Evolutionary conservation across 2,888 invertebrate genomes (phyloP).

Genomic region (Lobophora halterata): DNA sequence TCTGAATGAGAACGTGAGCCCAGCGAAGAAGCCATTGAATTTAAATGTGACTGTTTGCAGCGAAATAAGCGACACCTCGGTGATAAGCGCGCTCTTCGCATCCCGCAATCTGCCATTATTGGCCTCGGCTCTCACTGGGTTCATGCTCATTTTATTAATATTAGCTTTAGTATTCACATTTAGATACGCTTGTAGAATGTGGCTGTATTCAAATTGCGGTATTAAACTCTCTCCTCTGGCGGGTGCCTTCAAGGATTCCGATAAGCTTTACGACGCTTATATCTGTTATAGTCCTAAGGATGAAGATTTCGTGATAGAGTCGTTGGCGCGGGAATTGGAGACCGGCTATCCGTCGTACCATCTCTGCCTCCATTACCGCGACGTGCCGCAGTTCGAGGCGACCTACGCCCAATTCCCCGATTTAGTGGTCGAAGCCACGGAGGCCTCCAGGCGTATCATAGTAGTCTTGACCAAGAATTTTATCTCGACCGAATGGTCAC

Average conservation of each 20-base stretch:
- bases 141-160: slow-evolving; percentile 88
- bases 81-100: slow-evolving; percentile 90
- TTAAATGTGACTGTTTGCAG: slow-evolving; percentile 92
- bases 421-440: slow-evolving; percentile 90
- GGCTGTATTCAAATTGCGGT: slow-evolving; percentile 94
- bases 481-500: slow-evolving; percentile 95
- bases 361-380: slow-evolving; percentile 93
- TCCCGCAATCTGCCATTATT: slow-evolving; percentile 91
- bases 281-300: slow-evolving; percentile 96
- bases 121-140: slow-evolving; percentile 88
- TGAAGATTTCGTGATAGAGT: slow-evolving; percentile 93
- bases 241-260: slow-evolving; percentile 87
- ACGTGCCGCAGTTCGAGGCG: slow-evolving; percentile 86
- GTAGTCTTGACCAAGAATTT: slow-evolving; percentile 94
- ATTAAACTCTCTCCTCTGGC: slow-evolving; percentile 88
- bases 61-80: slow-evolving; percentile 89
- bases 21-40: slow-evolving; percentile 87
- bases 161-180: slow-evolving; percentile 91
- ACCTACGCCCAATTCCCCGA: slow-evolving; percentile 87
- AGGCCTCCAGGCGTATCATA: slow-evolving; percentile 92
- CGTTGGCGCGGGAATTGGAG: slow-evolving; percentile 92
- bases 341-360: slow-evolving; percentile 89
- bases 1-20: slow-evolving; percentile 84
- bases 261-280: slow-evolving; percentile 95
- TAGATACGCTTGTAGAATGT: slow-evolving; percentile 92